Conservation (phyloP, 2,888 invertebrate genomes). For the Sesia apiformis region DNA sequence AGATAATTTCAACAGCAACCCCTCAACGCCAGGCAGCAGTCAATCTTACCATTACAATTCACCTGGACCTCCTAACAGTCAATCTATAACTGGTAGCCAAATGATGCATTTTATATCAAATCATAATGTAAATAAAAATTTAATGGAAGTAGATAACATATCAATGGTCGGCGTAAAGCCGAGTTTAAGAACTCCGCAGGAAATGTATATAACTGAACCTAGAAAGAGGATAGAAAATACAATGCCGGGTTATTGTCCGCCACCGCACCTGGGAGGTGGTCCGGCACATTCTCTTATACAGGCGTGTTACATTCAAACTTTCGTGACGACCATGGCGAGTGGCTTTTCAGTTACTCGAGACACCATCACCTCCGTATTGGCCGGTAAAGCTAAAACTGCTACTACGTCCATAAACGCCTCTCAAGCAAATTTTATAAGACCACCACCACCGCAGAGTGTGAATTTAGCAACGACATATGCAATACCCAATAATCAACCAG, state of each 20-base stretch:
- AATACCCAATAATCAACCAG: constrained; percentile 63
- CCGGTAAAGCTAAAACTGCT: constrained; percentile 83
- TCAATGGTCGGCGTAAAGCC: constrained; percentile 66
- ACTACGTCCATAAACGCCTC: constrained; percentile 83
- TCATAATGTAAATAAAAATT: constrained; percentile 65
- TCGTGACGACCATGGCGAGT: constrained; percentile 75
- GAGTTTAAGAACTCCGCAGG: constrained; percentile 35
- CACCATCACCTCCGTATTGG: constrained; percentile 86
- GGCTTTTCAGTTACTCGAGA: constrained; percentile 85
- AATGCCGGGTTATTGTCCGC: constrained; percentile 67
- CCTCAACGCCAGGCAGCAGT: constrained; percentile 45
- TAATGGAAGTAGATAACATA: constrained; percentile 70
- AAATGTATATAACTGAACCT: constrained; percentile 36
- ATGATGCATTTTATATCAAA: constrained; percentile 71
- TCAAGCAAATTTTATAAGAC: constrained; percentile 57
- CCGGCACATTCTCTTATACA: constrained; percentile 59
- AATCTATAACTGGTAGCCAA: constrained; percentile 51
- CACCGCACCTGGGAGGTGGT: constrained; percentile 62
- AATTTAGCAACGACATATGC: constrained; percentile 59
- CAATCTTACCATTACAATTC: constrained; percentile 50
- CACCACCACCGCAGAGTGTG: constrained; percentile 53
- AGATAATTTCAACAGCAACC: constrained; percentile 49
- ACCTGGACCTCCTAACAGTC: constrained; percentile 47
- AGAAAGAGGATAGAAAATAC: constrained; percentile 46
- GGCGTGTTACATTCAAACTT: constrained; percentile 59